Conservation (phyloP, 2,113 vertebrate species). For the Etia nguti region DNA sequence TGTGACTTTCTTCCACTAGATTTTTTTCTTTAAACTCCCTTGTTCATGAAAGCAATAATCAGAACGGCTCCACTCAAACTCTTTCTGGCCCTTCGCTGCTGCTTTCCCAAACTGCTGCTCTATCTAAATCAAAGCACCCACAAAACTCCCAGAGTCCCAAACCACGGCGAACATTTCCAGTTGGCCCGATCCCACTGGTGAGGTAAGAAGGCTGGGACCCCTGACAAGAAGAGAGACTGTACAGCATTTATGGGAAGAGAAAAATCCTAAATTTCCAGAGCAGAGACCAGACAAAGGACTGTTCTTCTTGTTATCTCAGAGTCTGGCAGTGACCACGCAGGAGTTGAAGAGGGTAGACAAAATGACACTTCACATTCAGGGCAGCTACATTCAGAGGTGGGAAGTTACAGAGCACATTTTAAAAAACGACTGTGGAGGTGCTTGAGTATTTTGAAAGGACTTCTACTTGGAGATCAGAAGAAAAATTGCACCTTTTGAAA, state of each 20-base stretch:
- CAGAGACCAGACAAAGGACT: constrained; percentile 41
- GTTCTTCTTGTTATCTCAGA: constrained; percentile 13
- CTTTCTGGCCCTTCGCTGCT: background rate
- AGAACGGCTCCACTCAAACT: background rate
- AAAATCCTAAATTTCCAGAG: constrained; percentile 23
- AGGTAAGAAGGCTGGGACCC: constrained; percentile 65
- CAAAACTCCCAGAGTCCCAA: constrained; percentile 57
- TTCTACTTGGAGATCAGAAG: background rate
- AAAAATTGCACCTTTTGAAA: background rate
- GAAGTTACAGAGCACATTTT: background rate
- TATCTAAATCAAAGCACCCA: constrained; percentile 65
- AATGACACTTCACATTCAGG: background rate
- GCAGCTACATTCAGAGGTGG: background rate
- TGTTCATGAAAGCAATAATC: constrained; percentile 31
- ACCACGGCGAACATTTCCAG: constrained; percentile 72
- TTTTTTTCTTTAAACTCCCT: background rate
- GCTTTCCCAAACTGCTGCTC: constrained; percentile 50
- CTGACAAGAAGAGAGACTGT: constrained; percentile 47
- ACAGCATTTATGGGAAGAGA: constrained; percentile 43
- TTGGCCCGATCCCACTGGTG: constrained; percentile 63
- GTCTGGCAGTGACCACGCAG: background rate
- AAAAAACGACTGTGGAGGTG: background rate
- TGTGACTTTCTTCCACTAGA: background rate
- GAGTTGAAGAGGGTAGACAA: background rate
- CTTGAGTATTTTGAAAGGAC: background rate